Evolutionary conservation across 2,888 invertebrate genomes (phyloP), one percentile per base, ranked within the genome.

Genomic region (Acrobasis consociella): DNA sequence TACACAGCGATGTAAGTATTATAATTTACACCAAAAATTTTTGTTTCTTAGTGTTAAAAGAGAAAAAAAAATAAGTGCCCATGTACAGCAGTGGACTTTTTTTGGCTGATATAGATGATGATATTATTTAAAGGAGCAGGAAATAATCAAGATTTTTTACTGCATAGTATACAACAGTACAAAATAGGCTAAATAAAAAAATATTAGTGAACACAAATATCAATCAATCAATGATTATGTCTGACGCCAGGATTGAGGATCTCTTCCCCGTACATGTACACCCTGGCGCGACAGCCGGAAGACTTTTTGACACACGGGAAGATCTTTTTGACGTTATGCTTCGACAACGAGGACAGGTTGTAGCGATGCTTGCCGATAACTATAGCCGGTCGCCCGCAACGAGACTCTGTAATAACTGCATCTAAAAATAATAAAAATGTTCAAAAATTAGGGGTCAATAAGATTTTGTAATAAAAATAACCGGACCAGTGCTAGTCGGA

Each of bases 271-370:
- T 22, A 53, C n/a, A 70, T 71, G 13, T 66, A 67, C 8, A 74
- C 22, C 13, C 68, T 66, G 3, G 67, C 71, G 2, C 70, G 67
- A 53, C 73, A 73, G 1, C 69, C 68, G 5, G 56, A 66, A 31
- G 69, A 67, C 15, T 71, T 64, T 55, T 74, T 76, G 46, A 67
- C 70, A 59, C 78, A 78, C 7, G 69, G 63, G 75, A 74, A 77
- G 7, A 67, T 58, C 53, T 61, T 53, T 15, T 53, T 61, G 31
- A 9, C 17, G 22, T 53, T 42, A 0, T 17, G 37, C 37, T 49
- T 38, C 9, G 58, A 58, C 2, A 65, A 38, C 51, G 61, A 42
- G 65, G 67, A 49, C 55, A 70, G 39, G 65, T 68, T 63, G 66
- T 65, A 63, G n/a, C 66, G 58, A 9, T 64, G 62, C 7, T 42